Base-by-base conservation (phyloP, 2,888 invertebrate genomes). In the Troides aeacus region DNA sequence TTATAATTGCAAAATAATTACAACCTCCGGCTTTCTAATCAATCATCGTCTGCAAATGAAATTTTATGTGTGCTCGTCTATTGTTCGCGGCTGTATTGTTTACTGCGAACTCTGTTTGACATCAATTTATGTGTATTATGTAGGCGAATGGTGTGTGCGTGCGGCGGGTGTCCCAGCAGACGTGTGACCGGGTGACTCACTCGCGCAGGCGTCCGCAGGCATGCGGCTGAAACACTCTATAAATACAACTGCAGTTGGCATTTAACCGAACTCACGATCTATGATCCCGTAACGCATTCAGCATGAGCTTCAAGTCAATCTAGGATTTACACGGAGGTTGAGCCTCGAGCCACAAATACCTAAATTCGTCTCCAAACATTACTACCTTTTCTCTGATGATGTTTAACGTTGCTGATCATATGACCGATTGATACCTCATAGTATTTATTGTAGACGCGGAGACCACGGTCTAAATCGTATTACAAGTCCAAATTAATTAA, bases 211-310 rank as follows among this genome's bases (percentile, higher is more conserved):
- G 74, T 70, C 69, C 72, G 70, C 69, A 72, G 78, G 78, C 83
- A 84, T 84, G 87, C 86, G 82, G 83, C 77, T 78, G 67, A 69
- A 53, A 58, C 76, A 71, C 76, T 74, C 87, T 91, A 91, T 89
- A 88, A 90, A 90, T 92, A 92, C 86, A 74, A 80, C 78, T 84
- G 83, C 87, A 84, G 84, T 87, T 92, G 92, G 90, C 92, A 92
- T 92, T 92, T 91, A 83, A 84, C 82, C 84, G 89, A 66, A 50
- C 79, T 86, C 91, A 80, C 87, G 82, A 87, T 89, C 87, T 86
- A 84, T 81, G 81, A 84, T 85, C 85, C 85, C 80, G 77, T 84
- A 86, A 80, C 77, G 79, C 79, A 81, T 82, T 80, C 81, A 81
- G 3, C 23, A 79, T 78, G 76, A 79, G 79, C 79, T 79, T 77